phyloP scores from a whole-genome alignment of 1,140 invertebrate genomes.

The Cryptotermes secundus region DNA sequence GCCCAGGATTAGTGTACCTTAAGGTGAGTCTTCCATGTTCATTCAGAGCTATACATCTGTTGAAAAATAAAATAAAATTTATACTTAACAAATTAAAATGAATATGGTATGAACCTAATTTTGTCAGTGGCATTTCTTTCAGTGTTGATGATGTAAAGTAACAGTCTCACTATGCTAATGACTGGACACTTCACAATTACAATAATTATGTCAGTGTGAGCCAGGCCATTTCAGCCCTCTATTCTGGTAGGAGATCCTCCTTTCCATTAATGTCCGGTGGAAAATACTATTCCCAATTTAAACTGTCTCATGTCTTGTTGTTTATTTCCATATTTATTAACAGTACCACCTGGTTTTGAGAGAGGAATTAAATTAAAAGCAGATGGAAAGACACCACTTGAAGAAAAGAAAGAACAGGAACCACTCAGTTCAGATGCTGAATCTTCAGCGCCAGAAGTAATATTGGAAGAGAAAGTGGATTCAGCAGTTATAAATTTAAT shows the following conservation, averaged over 20 bases:
- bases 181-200: no score
- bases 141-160: no score
- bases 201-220: no score
- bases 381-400: slow-evolving; percentile 50
- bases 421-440: neutral
- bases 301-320: slow-evolving; percentile 21
- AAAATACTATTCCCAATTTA: neutral
- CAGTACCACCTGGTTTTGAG: slow-evolving; percentile 63
- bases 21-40: no score
- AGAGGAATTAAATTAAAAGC: slow-evolving; percentile 56
- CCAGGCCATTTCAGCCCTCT: no score
- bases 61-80: no score
- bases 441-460: neutral
- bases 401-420: slow-evolving; percentile 19
- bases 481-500: slow-evolving; percentile 45
- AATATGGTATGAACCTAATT: neutral
- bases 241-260: no score
- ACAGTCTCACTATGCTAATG: no score
- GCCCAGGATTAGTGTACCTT: no score
- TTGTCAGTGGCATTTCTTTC: neutral
- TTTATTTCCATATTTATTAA: slow-evolving; percentile 54
- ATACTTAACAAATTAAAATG: neutral
- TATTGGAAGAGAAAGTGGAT: slow-evolving; percentile 31
- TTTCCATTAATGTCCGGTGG: neutral
- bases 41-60: no score